Evolutionary conservation across 2,113 vertebrate species (phyloP).

Genomic region (Pampusana beccarii): DNA sequence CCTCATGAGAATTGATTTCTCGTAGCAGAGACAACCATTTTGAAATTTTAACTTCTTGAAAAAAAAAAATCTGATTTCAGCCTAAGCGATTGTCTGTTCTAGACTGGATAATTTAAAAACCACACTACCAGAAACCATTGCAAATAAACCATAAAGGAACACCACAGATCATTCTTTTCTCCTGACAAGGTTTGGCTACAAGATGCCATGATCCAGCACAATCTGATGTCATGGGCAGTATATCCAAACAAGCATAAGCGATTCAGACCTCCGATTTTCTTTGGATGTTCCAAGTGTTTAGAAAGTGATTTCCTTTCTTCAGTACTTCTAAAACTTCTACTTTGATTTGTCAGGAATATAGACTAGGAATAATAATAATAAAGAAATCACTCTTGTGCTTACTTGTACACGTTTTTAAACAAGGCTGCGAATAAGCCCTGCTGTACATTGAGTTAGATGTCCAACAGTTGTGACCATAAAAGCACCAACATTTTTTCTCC

Average conservation of each 20-base stretch:
- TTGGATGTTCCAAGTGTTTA: background rate
- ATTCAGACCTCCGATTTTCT: background rate
- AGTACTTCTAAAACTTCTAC: background rate
- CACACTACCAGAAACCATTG: background rate
- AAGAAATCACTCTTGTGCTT: background rate
- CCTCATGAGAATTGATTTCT: background rate
- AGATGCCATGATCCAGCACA: fast-evolving
- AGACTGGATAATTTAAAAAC: background rate
- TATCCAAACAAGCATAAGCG: background rate
- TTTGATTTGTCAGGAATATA: background rate
- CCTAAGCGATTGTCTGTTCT: background rate
- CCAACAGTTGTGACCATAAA: background rate
- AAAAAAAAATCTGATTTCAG: background rate
- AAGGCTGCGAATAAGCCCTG: background rate
- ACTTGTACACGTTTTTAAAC: background rate
- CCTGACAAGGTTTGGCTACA: background rate
- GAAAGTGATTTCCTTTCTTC: background rate
- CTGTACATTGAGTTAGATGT: background rate
- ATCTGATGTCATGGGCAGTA: background rate
- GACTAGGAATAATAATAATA: background rate
- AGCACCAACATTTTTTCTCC: background rate
- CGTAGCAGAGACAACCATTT: background rate
- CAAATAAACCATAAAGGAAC: background rate
- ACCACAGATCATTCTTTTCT: background rate
- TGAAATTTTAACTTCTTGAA: background rate